Evolutionary conservation across 2,888 invertebrate genomes (phyloP).

Genomic region (Lycaena phlaeas): DNA sequence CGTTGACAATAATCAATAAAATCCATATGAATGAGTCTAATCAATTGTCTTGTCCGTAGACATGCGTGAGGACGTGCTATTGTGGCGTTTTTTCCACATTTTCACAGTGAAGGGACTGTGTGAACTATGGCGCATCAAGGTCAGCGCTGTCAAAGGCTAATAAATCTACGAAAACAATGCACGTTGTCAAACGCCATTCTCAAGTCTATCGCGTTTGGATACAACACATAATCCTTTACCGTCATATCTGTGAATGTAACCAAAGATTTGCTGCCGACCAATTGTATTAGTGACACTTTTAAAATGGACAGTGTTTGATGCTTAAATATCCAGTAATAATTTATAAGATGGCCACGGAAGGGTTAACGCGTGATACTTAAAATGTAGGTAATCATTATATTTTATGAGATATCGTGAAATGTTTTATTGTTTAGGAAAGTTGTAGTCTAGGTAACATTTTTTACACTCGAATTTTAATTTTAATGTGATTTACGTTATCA

Average conservation of each 20-base stretch:
- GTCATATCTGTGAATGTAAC: conserved; percentile 7
- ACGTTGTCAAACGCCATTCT: conserved; percentile 11
- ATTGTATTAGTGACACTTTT: conserved; percentile 3
- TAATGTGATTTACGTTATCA: no score
- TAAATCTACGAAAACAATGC: conserved; percentile 21
- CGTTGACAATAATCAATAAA: conserved; percentile 65
- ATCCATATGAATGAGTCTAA: conserved; percentile 54
- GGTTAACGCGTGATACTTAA: conserved; percentile 1
- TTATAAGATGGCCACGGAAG: conserved; percentile 1
- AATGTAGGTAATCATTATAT: no score
- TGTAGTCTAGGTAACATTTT: no score
- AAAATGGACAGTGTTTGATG: not conserved
- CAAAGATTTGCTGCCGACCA: conserved; percentile 9
- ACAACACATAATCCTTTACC: conserved; percentile 17
- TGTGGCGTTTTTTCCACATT: conserved; percentile 66
- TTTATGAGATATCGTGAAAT: no score
- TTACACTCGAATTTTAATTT: no score
- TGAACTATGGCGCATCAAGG: conserved; percentile 61
- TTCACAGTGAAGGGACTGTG: conserved; percentile 69
- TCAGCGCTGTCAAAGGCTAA: conserved; percentile 57
- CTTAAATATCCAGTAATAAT: conserved; percentile 3
- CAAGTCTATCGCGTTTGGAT: conserved; percentile 14
- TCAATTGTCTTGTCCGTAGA: conserved; percentile 62
- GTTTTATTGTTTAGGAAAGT: no score
- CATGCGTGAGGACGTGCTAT: conserved; percentile 54